Evolutionary conservation across 2,113 vertebrate species (phyloP).

Genomic region (Andinoacara biseriatus): DNA sequence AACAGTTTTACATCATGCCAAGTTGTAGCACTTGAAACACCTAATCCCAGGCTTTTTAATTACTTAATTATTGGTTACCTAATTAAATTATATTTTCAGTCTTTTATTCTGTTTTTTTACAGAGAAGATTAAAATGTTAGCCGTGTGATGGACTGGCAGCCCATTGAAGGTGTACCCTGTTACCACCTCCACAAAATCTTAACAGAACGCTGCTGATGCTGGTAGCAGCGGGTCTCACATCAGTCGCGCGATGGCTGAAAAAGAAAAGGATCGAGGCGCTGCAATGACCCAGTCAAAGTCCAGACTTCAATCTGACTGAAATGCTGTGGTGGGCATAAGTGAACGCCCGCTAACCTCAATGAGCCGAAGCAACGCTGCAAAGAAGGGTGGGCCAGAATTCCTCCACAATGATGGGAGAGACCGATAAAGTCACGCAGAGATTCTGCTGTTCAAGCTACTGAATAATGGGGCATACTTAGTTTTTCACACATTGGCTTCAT

Average conservation of each 20-base stretch:
- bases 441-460: background rate
- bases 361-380: too few relatives aligned
- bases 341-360: too few relatives aligned
- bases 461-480: background rate
- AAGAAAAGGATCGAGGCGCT: background rate
- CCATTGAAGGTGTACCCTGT: too few relatives aligned
- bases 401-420: too few relatives aligned
- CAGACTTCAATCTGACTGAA: background rate
- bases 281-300: background rate
- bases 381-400: too few relatives aligned
- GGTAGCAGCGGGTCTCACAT: background rate
- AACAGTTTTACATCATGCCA: background rate
- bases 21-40: background rate
- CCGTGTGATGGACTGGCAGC: background rate
- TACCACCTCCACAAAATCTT: too few relatives aligned
- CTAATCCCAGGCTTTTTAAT: background rate
- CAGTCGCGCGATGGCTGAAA: background rate
- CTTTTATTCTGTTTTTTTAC: background rate
- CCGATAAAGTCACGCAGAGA: background rate
- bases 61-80: background rate
- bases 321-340: background rate
- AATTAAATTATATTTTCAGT: too few relatives aligned
- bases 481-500: background rate
- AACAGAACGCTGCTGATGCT: background rate
- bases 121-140: background rate